Base-by-base conservation (phyloP, 92 coral and sea anemone genomes). In the Plumapathes pennacea region DNA sequence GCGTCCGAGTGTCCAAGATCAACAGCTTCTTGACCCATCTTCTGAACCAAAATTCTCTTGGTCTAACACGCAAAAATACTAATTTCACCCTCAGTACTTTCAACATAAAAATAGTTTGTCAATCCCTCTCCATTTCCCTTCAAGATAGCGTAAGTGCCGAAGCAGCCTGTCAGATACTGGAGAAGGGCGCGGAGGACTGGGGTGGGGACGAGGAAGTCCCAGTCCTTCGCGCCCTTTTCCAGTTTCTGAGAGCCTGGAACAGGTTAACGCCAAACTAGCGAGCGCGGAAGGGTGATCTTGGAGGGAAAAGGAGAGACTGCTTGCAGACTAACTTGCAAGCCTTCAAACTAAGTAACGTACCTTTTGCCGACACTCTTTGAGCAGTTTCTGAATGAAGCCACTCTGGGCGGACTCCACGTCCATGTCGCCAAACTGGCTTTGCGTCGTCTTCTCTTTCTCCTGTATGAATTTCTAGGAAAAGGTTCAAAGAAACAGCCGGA, bases 21-120 rank as follows among this genome's bases (percentile, higher is more conserved):
- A 10, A 89, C 90, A 12, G 98, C 98, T 32, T 92, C 98, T 42
- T 92, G 98, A 38, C 98, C 98, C 98, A 92, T 92, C 86, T 92
- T 92, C 59, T 88, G 86, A 29, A 92, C 98, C 50, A 92, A 65
- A 81, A 92, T 88, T 48, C 80, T 71, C 76, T 92, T 92, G 33
- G 91, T 85, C 98, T 91, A 49, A 24, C n/a, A n/a, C n/a, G n/a
- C n/a, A n/a, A 22, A 32, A 13, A 21, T 52, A 31, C 24, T 24
- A 6, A 17, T 5, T 31, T 23, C 7, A 20, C 17, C 24, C 46
- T 11, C 32, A 52, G 30, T 11, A 27, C 30, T 52, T 21, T 24
- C 37, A 10, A 32, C 46, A 24, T 10, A 19, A 2, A 3, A 19
- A 37, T 34, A 32, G 46, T 57, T 18, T 57, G 15, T 57, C 25